Evolutionary conservation across 2,888 invertebrate genomes (phyloP).

Genomic region (Scotopteryx bipunctaria): DNA sequence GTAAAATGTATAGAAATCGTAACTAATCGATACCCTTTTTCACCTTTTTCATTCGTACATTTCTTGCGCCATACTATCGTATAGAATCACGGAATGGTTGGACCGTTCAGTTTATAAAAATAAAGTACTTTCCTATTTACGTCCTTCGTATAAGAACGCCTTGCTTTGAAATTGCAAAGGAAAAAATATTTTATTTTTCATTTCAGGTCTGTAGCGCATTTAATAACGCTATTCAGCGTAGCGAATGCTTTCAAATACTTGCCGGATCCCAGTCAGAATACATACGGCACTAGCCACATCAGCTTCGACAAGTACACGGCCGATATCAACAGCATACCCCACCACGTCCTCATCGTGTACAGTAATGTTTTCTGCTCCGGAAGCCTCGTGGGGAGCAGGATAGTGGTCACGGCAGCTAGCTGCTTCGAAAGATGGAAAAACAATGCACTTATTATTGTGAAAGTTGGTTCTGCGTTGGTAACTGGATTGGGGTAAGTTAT

Average conservation of each 20-base stretch:
- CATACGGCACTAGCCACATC: constrained; percentile 11
- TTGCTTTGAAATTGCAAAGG: not conserved
- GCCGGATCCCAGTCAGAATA: not conserved
- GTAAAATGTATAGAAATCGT: too few species aligned
- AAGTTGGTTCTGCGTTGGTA: constrained; percentile 55
- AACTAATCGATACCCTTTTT: too few species aligned
- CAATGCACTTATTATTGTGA: constrained; percentile 48
- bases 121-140: too few species aligned
- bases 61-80: too few species aligned
- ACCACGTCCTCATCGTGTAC: constrained; percentile 63
- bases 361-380: constrained; percentile 64
- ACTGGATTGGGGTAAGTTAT: constrained; percentile 49
- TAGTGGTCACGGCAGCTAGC: constrained; percentile 63
- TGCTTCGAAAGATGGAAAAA: constrained; percentile 48
- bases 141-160: too few species aligned
- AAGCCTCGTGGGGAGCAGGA: constrained; percentile 55
- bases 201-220: constrained; percentile 13
- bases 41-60: too few species aligned
- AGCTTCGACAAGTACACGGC: constrained; percentile 29
- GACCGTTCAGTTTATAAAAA: too few species aligned
- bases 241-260: constrained; percentile 19
- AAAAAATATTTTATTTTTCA: not conserved
- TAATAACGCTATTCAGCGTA: not conserved
- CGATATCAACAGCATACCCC: constrained; percentile 46
- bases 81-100: too few species aligned